These are phyloP conservation scores for Melanaphis sacchari DNA, from an alignment of 1,140 invertebrate genomes.

Conservation along the genomic window DNA sequence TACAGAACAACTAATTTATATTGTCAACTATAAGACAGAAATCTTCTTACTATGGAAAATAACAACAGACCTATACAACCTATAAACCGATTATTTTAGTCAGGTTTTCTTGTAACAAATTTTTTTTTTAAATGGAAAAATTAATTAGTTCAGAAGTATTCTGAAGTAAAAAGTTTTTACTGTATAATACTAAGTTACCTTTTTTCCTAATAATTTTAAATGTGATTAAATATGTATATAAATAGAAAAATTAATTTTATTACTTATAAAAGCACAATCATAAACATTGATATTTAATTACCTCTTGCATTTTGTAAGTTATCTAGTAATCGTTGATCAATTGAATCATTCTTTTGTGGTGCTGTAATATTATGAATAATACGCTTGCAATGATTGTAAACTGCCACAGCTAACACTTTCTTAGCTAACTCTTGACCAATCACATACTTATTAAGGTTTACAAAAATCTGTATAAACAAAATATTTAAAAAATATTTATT, in stretches of 20 bases:
- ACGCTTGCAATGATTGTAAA: conserved; percentile 99
- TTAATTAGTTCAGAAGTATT: not conserved
- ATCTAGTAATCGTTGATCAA: conserved; percentile 50
- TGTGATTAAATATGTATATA: not conserved
- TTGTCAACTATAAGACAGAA: not conserved
- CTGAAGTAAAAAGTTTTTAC: not conserved
- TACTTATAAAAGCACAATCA: not conserved
- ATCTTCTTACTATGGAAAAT: not conserved
- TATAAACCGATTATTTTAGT: not conserved
- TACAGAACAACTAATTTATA: not conserved
- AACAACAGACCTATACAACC: not conserved
- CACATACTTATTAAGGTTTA: conserved; percentile 94
- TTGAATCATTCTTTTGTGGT: conserved; percentile 37
- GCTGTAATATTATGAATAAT: conserved; percentile 86
- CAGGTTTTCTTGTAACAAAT: not conserved
- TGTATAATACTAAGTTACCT: not conserved
- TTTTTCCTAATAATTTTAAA: not conserved
- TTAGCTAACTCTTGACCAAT: conserved; percentile 98
- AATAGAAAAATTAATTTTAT: not conserved
- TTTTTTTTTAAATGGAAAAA: not conserved
- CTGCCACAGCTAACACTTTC: conserved; percentile 97
- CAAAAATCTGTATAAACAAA: conserved; percentile 76
- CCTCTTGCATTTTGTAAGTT: conserved; percentile 49
- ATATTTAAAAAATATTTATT: not conserved
- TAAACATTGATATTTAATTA: not conserved